Evolutionary conservation across 2,113 vertebrate species (phyloP), one percentile per base, ranked within the genome.

Genomic region (Gymnarchus niloticus): DNA sequence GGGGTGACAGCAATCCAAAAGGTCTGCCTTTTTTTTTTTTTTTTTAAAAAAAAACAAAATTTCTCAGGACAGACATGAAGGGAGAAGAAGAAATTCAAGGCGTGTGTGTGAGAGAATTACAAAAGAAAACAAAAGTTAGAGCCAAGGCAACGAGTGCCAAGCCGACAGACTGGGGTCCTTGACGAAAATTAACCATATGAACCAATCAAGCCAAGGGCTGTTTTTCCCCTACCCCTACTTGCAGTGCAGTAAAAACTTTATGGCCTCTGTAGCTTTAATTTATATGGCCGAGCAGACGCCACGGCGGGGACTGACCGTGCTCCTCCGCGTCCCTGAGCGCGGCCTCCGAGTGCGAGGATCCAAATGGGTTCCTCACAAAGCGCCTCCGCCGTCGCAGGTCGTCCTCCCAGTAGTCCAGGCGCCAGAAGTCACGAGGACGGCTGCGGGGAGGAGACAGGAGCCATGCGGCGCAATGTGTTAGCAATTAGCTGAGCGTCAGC

Each of bases 401-500:
- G 95, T 99, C 98, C 94, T 99, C 98, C 98, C 98, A 99, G 96
- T 98, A 98, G 97, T 99, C 98, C 92, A 99, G 97, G 96, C 98
- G 97, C 98, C 98, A 99, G 96, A 99, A 99, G 95, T 98, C 97
- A 95, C 95, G 95, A 92, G 97, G 97, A 94, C 97, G 96, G 95
- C 96, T 97, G 96, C 95, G 96, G 92, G 94, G 97, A 95, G 96
- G 93, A 96, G 95, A 96, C 94, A 94, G 93, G 95, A 93, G n/a
- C n/a, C 96, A 96, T 95, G 95, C 94, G 95, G 93, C 96, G 97
- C 97, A 77, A 99, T 96, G 94, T 99, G 97, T 98, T 98, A 98
- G 96, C 96, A 96, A 99, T 99, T 99, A 99, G 95, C 94, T 95
- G 95, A 96, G 96, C 95, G 96, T 95, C 95, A 33, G 87, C 78